A percentile compares a stretch with the other conserved stretches of the same genome.
phyloP scores from a whole-genome alignment of 2,113 vertebrate species.

The Limnothrissa miodon region DNA sequence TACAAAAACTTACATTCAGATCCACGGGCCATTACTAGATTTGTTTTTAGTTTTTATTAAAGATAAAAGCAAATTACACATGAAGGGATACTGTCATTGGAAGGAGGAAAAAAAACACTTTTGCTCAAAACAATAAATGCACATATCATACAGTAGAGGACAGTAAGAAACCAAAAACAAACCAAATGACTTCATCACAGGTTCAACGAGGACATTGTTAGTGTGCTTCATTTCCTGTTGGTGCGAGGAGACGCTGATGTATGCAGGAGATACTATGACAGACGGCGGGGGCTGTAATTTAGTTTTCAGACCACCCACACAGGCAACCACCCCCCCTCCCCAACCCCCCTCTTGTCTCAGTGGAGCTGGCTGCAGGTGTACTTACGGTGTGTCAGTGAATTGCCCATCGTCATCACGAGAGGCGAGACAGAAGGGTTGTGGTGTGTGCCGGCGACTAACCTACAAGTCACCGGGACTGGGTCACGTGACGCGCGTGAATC shows the following conservation, averaged over 20 bases:
- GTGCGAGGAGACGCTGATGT: background rate
- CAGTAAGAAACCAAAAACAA: slow-evolving; percentile 1
- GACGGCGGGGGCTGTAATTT: background rate
- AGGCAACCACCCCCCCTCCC: background rate
- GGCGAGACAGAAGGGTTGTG: background rate
- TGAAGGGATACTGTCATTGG: background rate
- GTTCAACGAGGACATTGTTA: background rate
- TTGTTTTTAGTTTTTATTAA: background rate
- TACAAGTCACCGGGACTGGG: background rate
- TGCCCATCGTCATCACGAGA: background rate
- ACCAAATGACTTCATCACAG: background rate
- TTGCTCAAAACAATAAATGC: background rate
- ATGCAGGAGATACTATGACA: background rate
- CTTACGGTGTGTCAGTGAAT: background rate
- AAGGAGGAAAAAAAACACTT: background rate
- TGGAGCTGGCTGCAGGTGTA: background rate
- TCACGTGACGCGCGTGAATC: background rate
- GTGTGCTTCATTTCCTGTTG: slow-evolving; percentile 1
- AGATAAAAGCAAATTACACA: background rate
- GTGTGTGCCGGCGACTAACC: background rate
- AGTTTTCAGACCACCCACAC: slow-evolving; percentile 15
- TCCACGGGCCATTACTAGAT: background rate
- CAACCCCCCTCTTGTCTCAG: background rate
- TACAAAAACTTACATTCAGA: background rate
- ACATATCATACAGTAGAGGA: background rate